Evolutionary conservation across 2,113 vertebrate genomes (phyloP), one percentile per base, ranked within the genome.

Genomic region (Cyprinodon brontotheroides): DNA sequence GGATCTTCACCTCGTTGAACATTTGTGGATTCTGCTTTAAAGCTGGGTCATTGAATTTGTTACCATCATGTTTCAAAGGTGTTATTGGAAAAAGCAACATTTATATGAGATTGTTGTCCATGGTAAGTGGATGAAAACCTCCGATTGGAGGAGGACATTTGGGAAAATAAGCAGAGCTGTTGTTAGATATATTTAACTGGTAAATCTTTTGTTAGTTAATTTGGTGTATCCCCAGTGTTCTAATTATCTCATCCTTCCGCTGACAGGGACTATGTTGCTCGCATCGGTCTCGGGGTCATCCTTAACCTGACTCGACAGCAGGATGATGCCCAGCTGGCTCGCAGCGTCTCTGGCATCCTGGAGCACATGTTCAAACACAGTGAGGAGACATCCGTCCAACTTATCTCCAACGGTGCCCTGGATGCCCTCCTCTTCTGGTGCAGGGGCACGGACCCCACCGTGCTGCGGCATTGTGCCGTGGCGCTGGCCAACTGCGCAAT

Each of bases 291-390:
- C 67, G 97, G 97, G 0, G 96, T 98, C 62, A 94, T 99, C 73
- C 93, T 99, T 82, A 98, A 97, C 83, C 90, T 99, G 75, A 93
- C 95, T 37, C 96, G 94, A 77, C 94, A 98, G 70, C 94, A 95
- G 12, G 96, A 97, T 0, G 93, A 96, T 0, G 94, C 95, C 11
- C 95, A 96, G 87, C 90, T 99, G 89, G 97, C 96, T 0, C 94
- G 91, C 60, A 97, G 96, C 0, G 66, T 97, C 39, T 96, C 98
- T 0, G 98, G 97, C 2, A 97, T 99, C 93, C 90, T 99, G 87
- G 97, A 98, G 91, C 98, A 99, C 93, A 99, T 99, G 98, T 99
- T 99, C 95, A 99, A 99, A 74, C 98, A 99, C 94, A 96, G 96
- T 0, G 97, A 98, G 91, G 97, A 98, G 92, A 99, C 97, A 1